Percentiles rank a stretch among this genome's conserved stretches.
phyloP scores from a whole-genome alignment of 2,888 invertebrate genomes.

The Lampropteryx suffumata region DNA sequence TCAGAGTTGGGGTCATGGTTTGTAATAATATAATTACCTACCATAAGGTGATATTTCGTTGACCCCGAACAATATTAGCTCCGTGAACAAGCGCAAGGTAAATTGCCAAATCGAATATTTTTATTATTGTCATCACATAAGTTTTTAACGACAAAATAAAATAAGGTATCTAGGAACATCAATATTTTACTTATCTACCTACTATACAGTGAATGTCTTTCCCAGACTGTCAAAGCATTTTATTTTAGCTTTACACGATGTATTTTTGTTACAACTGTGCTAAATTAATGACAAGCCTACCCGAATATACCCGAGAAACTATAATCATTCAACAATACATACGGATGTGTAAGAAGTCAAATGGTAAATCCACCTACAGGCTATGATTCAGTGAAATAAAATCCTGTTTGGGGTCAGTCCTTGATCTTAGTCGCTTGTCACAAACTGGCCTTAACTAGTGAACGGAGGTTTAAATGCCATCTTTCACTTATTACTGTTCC shows the following conservation, averaged over 20 bases:
- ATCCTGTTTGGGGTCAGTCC: constrained; percentile 39
- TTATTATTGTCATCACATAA: not conserved
- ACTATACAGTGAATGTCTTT: too few species aligned
- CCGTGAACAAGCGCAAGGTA: constrained; percentile 10
- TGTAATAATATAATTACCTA: constrained; percentile 5
- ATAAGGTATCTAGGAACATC: too few species aligned
- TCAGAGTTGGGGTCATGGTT: constrained; percentile 11
- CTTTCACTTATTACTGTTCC: constrained; percentile 35
- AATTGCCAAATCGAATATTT: constrained; percentile 5
- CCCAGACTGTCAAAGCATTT: too few species aligned
- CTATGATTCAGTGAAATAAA: constrained; percentile 25
- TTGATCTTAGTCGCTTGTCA: constrained; percentile 57
- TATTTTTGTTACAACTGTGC: too few species aligned
- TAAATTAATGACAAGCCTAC: too few species aligned
- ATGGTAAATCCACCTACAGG: constrained; percentile 13
- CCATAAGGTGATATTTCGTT: constrained; percentile 14
- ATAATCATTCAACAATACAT: too few species aligned
- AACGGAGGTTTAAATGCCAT: constrained; percentile 59
- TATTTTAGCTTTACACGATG: too few species aligned
- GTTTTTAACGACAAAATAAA: too few species aligned
- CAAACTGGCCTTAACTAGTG: constrained; percentile 51
- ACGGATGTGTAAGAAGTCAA: too few species aligned
- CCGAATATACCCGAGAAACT: not conserved
- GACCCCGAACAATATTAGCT: constrained; percentile 11
- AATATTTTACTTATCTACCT: too few species aligned